Evolutionary conservation across 2,797 vertebrate species (phyloP), one percentile per base, ranked within the genome.

Genomic region (Danio choprae): DNA sequence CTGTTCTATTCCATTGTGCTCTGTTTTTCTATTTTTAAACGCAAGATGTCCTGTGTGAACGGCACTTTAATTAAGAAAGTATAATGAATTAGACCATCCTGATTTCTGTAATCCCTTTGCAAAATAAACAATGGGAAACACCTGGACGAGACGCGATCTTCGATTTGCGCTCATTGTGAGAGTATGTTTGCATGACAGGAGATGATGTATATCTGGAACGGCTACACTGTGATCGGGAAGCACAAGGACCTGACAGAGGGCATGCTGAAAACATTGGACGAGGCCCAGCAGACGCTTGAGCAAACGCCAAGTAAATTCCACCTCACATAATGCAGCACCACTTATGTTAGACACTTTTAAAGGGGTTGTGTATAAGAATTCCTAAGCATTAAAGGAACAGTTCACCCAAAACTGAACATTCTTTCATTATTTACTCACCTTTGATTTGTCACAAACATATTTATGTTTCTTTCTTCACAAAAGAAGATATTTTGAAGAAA

Each of bases 121-220:
- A 11, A 56, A 44, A 51, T 55, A 71, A 72, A 71, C 20, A 72
- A 79, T 46, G 20, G 77, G 77, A 79, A 79, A 63, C 77, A 79
- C 22, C 68, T 79, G 59, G 73, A 50, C 7, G 43, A 15, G 43
- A 20, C 5, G 4, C 65, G 41, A 20, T 79, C n/a, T 22, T 38
- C 12, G 36, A 69, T 60, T 60, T 5, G 12, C n/a, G 7, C 20
- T 81, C 58, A 68, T n/a, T 64, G 63, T 55, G 40, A 40, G 20
- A 12, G 16, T 53, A 20, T 56, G 59, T 72, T 79, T 77, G 58
- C 29, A 20, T 53, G 87, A 59, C 88, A 99, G 97, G 97, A 99
- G 90, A 99, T 99, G 96, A 99, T 99, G 98, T 99, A 99, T 91
- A 96, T 99, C 90, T 99, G 97, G 97, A 98, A 99, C 7, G 97